These are phyloP conservation scores for Psettodes erumei DNA, from an alignment of 2,113 vertebrate genomes.

Conservation along the genomic window DNA sequence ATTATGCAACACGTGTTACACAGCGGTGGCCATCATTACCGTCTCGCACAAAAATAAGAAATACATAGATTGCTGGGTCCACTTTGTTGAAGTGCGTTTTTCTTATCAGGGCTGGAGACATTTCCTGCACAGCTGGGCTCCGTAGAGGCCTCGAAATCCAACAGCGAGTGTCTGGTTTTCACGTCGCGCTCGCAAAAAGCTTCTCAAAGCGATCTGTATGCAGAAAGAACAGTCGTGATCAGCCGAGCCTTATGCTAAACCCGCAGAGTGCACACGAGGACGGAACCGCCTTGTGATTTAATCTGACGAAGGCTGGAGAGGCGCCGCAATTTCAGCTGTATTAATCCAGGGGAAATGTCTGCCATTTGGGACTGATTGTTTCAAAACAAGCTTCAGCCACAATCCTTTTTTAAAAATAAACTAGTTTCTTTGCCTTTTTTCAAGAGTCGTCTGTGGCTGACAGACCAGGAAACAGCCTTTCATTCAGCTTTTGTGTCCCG, in stretches of 20 bases:
- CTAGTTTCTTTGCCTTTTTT: not conserved
- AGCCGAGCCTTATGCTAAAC: not conserved
- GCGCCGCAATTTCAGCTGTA: not conserved
- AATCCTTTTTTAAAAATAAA: not conserved
- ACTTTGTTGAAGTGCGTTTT: not conserved
- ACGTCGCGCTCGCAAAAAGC: not conserved
- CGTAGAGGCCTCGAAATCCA: slow-evolving; percentile 6
- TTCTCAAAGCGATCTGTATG: no score
- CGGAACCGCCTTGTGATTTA: not conserved
- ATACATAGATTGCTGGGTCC: not conserved
- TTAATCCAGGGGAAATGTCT: not conserved
- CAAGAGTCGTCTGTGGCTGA: not conserved
- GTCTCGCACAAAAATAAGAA: no score
- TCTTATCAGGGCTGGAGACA: slow-evolving; percentile 5
- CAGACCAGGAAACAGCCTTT: no score
- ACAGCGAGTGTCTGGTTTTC: slow-evolving; percentile 5
- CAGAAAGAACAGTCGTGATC: not conserved
- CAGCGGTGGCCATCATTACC: no score
- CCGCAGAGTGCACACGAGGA: not conserved
- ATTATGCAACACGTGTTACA: slow-evolving; percentile 2
- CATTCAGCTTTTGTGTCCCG: no score
- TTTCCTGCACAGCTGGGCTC: slow-evolving; percentile 5
- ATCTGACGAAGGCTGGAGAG: not conserved
- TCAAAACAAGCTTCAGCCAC: not conserved
- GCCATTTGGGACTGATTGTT: not conserved